These are phyloP conservation scores for Neotoma lepida DNA, from an alignment of 2,113 vertebrate species.

Conservation along the genomic window DNA sequence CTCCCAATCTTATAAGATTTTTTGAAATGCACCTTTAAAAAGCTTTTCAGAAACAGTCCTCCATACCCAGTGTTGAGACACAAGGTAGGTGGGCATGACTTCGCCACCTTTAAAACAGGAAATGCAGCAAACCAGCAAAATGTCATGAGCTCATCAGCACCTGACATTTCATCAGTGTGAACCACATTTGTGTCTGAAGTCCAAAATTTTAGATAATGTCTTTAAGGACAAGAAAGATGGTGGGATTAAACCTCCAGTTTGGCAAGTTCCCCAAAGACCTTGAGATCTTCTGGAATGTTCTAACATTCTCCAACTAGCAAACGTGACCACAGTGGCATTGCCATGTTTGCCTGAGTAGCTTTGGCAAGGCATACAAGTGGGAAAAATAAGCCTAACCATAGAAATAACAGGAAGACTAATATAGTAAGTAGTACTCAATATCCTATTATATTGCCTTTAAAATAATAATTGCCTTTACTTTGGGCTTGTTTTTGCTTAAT, in stretches of 20 bases:
- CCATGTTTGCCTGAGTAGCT: constrained; percentile 34
- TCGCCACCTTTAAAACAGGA: background rate
- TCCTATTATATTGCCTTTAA: constrained; percentile 61
- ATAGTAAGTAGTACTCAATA: constrained; percentile 58
- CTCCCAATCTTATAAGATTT: background rate
- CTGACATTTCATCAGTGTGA: background rate
- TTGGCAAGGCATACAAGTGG: constrained; percentile 45
- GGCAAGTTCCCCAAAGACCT: background rate
- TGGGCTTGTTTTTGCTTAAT: constrained; percentile 55
- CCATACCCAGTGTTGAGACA: background rate
- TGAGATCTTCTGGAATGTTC: background rate
- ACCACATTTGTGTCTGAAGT: background rate
- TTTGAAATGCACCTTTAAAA: background rate
- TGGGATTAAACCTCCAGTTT: constrained; percentile 25
- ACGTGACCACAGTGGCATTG: constrained; percentile 20
- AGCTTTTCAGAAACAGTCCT: background rate
- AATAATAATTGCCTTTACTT: constrained; percentile 2
- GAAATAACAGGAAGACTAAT: constrained; percentile 54
- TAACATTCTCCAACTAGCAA: constrained; percentile 68
- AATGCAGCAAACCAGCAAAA: background rate
- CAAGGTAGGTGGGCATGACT: background rate
- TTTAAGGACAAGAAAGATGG: constrained; percentile 26
- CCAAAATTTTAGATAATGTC: background rate
- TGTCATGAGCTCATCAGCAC: background rate
- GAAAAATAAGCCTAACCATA: constrained; percentile 57